Base-by-base conservation (phyloP, 2,888 invertebrate genomes). In the Matsumyia berberina region DNA sequence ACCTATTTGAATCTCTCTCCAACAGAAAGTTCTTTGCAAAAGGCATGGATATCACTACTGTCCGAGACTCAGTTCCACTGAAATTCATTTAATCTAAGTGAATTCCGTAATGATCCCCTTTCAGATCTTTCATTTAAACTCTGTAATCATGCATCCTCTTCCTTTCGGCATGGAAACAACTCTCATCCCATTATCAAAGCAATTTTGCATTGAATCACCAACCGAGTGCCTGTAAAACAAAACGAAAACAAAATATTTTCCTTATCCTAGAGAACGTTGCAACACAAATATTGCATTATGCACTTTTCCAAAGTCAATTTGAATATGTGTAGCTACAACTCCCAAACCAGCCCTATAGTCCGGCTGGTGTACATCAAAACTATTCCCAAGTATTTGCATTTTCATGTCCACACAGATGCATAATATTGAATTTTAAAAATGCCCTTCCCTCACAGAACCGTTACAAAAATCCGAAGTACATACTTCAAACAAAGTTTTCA, bases 281-380 rank as follows among this genome's bases (percentile, higher is more conserved):
- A 24, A 51, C 33, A 51, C 42, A 55, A 66, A 66, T 46, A 46
- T 39, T 42, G 24, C 51, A 62, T 72, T 39, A 49, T 49, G 39
- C 49, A 58, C 44, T 64, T 31, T 31, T 29, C 29, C 9, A 33
- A 60, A 78, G 17, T 19, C 55, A 73, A 83, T 83, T 83, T 83
- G 79, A 73, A 83, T 83, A 78, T 58, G 17, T 33, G 12, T 19
- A 39, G 9, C 44, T n/a, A 49, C 33, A 19, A 15, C 11, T 11
- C n/a, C 24, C 37, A 49, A 35, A 4, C 24, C 19, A 35, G 5
- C 19, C 24, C n/a, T n/a, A 29, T 35, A 24, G 42, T 29, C n/a
- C 12, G 5, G 9, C 42, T 42, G 19, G 2, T 24, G 9, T 35
- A 15, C 58, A 76, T 55, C 78, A 72, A 5, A 44, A 15, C 19